Base-by-base conservation (phyloP, 92 coral and sea anemone genomes). In the Blastomussa wellsi region DNA sequence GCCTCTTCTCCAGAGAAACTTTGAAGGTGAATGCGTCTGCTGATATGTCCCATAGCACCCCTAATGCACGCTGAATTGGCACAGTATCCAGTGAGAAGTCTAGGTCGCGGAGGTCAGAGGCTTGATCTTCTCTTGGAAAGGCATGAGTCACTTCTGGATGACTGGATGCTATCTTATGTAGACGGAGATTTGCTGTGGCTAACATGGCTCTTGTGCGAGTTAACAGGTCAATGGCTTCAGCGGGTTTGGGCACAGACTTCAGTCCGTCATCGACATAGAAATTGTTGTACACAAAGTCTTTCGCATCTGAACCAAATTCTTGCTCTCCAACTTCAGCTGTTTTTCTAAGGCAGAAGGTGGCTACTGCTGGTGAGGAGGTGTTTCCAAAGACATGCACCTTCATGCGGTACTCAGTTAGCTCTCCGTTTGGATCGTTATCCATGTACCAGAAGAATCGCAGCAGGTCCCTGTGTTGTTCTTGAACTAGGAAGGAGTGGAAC, bases 401-500 rank as follows among this genome's bases (percentile, higher is more conserved):
- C 89, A 86, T 79, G 6, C 85, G 79, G 57, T 66, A 79, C 66
- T 86, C 85, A 31, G 35, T 57, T 42, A 52, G 74, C 72, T 52
- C 79, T 65, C 32, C 49, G 38, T 41, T 26, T 20, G 85, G 89
- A 48, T 86, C 51, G 59, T 79, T 86, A 29, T 86, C 79, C 33
- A 69, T 72, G 65, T 85, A 47, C 84, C 84, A 85, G 69, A 77
- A 85, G 55, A 85, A 85, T 3, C 84, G 47, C 31, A 85, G 37
- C 9, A 85, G 72, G 53, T 85, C 75, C 51, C 89, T 85, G 69
- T 85, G 89, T 1, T 41, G 6, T 1, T 60, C 77, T 24, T 15
- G 42, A 33, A 78, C 89, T 5, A 86, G 53, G 31, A 78, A 86
- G 5, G 89, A 78, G 84, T 86, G 88, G 52, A 85, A 85, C 88